These are phyloP conservation scores for Arremon aurantiirostris DNA, from an alignment of 2,797 vertebrate species.

Conservation along the genomic window DNA sequence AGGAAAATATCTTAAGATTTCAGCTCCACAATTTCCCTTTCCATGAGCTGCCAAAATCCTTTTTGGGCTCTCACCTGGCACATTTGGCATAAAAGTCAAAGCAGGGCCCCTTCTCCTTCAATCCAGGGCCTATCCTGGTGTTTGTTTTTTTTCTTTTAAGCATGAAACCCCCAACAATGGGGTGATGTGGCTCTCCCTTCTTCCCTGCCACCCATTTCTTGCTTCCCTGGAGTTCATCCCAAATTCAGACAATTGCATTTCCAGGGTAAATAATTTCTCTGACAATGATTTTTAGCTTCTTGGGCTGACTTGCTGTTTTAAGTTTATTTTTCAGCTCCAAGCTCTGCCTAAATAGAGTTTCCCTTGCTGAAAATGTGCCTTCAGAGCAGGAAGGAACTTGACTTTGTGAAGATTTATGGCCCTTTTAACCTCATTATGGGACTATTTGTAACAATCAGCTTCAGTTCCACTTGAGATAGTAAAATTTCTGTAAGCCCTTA, in stretches of 20 bases:
- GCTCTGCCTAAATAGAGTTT: not conserved
- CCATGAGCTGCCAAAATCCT: not conserved
- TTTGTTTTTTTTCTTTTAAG: not conserved
- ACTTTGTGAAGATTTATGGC: slow-evolving; percentile 49
- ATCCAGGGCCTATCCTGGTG: no score
- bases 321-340: slow-evolving; percentile 9
- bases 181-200: rapidly evolving
- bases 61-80: not conserved
- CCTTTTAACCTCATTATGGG: slow-evolving; percentile 45
- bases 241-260: not conserved
- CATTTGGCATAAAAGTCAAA: not conserved
- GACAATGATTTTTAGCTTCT: not conserved
- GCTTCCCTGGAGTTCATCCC: not conserved
- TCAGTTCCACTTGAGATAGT: slow-evolving; percentile 27
- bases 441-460: slow-evolving; percentile 49
- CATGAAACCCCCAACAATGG: rapidly evolving
- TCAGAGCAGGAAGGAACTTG: slow-evolving; percentile 55
- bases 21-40: not conserved
- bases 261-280: not conserved
- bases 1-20: not conserved
- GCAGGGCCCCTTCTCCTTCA: not conserved
- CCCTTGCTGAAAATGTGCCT: not conserved
- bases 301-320: not conserved
- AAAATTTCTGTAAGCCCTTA: not conserved
- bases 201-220: not conserved